Percentiles rank a stretch among this genome's conserved stretches.
Conservation (phyloP, 2,797 vertebrate species). For the Allobates femoralis region DNA sequence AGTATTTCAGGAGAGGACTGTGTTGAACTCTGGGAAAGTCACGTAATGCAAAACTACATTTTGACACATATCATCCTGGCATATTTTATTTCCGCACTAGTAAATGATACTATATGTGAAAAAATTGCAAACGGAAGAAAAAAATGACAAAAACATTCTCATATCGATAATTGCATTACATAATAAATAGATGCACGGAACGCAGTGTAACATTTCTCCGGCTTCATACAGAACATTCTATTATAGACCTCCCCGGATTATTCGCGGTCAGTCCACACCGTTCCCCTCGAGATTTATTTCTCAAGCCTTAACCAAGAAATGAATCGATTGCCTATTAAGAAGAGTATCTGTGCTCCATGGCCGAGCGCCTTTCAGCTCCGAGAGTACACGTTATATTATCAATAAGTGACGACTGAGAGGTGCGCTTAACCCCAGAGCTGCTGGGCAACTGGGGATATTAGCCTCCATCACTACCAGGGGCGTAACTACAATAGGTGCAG, state of each 20-base stretch:
- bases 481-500: no score
- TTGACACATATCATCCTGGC: background rate
- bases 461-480: no score
- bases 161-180: background rate
- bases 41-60: background rate
- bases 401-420: background rate
- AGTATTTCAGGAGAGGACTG: background rate
- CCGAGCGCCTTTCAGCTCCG: background rate
- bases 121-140: background rate
- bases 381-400: background rate
- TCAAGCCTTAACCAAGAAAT: background rate
- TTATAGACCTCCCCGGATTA: background rate
- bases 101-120: background rate
- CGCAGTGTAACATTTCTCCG: background rate
- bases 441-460: no score
- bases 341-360: background rate
- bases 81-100: background rate
- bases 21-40: background rate
- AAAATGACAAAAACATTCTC: background rate
- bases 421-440: background rate
- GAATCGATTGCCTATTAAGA: conserved; percentile 2
- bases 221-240: background rate
- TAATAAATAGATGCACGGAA: background rate
- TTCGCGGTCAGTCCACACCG: background rate
- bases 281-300: background rate